Evolutionary conservation across 2,888 invertebrate genomes (phyloP).

Genomic region (Eupithecia vulgata): DNA sequence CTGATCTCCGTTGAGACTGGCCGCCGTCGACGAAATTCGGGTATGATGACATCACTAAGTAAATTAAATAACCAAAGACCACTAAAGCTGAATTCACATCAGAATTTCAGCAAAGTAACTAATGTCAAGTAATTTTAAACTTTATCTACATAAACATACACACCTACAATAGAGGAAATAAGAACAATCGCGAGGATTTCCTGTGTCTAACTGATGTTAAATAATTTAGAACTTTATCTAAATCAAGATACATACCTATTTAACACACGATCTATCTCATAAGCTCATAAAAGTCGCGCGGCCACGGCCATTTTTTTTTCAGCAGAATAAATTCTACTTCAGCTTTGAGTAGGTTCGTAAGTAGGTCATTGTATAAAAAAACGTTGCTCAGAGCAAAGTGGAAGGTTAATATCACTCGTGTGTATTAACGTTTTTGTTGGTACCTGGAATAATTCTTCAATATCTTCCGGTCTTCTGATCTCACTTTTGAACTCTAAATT

Average conservation of each 20-base stretch:
- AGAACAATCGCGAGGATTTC: no score
- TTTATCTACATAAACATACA: no score
- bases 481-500: constrained; percentile 77
- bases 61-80: not conserved
- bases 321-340: not conserved
- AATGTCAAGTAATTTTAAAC: no score
- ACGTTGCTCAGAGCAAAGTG: not conserved
- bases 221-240: no score
- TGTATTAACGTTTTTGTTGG: not conserved
- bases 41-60: no score
- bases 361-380: not conserved
- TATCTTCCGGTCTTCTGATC: constrained; percentile 79
- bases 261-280: no score
- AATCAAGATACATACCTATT: no score
- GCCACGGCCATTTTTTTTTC: not conserved
- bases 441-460: constrained; percentile 84
- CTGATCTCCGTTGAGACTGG: no score
- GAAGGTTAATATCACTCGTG: not conserved
- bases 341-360: not conserved
- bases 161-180: no score
- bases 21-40: no score
- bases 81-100: not conserved
- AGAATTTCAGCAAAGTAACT: no score
- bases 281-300: not conserved
- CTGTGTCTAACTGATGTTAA: no score